phyloP scores from a whole-genome alignment of 2,113 vertebrate genomes.

The Syngnathus typhle region DNA sequence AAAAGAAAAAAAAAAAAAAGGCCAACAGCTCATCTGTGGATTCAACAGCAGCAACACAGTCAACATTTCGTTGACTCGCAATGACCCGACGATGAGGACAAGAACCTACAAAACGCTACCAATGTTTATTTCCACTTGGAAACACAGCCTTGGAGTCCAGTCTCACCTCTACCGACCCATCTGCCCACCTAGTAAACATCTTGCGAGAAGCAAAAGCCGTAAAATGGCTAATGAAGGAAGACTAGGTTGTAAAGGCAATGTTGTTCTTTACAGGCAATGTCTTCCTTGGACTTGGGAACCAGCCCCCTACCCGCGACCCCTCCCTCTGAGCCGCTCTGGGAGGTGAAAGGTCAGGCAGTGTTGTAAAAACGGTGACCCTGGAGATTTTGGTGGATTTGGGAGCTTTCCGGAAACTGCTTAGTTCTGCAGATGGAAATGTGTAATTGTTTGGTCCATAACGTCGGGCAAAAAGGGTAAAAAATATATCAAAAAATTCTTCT shows the following conservation, averaged over 20 bases:
- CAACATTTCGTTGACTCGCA: conserved; percentile 6
- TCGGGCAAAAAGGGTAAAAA: too few species aligned
- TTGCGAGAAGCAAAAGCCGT: background rate
- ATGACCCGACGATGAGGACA: background rate
- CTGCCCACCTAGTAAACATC: background rate
- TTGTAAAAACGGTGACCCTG: background rate
- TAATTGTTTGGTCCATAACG: background rate
- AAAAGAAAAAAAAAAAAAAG: conserved; percentile 22
- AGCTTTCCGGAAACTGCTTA: background rate
- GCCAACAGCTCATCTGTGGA: conserved; percentile 43
- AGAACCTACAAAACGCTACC: background rate
- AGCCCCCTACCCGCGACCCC: background rate
- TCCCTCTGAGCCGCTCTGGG: background rate
- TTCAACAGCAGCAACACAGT: conserved; percentile 48
- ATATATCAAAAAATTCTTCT: too few species aligned
- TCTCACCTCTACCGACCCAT: background rate
- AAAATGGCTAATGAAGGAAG: background rate
- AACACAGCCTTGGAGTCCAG: background rate
- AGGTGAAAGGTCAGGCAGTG: conserved; percentile 2
- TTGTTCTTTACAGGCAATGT: background rate
- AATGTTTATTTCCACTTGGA: background rate
- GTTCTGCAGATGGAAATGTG: background rate
- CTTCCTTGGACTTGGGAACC: background rate
- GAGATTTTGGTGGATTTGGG: background rate
- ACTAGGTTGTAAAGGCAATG: background rate